A percentile compares a stretch with the other conserved stretches of the same genome.
phyloP scores from a whole-genome alignment of 2,113 vertebrate genomes.

The Eira barbara region DNA sequence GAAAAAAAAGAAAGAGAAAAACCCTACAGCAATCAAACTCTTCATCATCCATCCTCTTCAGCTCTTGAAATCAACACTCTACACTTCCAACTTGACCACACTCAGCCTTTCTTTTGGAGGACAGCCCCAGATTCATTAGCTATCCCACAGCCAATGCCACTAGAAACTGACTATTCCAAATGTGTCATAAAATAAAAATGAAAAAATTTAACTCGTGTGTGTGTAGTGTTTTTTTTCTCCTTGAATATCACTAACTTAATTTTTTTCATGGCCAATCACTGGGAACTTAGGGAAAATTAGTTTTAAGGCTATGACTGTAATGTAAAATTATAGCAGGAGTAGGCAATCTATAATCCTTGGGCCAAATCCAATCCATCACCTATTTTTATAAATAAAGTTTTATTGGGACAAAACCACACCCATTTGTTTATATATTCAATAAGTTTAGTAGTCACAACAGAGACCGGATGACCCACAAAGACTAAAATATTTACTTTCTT shows the following conservation, averaged over 20 bases:
- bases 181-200: neutral
- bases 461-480: neutral
- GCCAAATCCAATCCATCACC: neutral
- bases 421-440: neutral
- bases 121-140: neutral
- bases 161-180: neutral
- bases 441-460: neutral
- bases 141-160: neutral
- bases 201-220: neutral
- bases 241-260: neutral
- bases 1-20: neutral
- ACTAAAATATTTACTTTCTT: neutral
- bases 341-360: neutral
- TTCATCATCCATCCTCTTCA: neutral
- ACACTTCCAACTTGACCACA: neutral
- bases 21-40: neutral
- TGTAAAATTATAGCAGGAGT: neutral
- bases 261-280: neutral
- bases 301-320: neutral
- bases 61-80: neutral
- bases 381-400: neutral
- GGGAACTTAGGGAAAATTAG: neutral
- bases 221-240: neutral
- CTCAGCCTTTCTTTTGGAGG: neutral
- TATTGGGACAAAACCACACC: neutral